Base-by-base conservation (phyloP, 1,140 invertebrate genomes). In the Chironomus striatipennis region DNA sequence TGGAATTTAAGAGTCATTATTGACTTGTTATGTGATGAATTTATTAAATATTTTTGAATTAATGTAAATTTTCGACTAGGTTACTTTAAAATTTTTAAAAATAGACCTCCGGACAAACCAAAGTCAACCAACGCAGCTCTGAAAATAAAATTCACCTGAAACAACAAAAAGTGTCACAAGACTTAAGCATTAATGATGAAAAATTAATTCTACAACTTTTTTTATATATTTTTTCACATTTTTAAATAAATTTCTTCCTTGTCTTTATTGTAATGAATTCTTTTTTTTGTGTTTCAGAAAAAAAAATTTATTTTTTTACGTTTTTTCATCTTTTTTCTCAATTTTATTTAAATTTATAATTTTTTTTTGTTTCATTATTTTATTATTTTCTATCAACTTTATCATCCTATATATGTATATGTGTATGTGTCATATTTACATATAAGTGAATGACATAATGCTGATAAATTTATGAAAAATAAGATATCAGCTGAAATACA, bases 371-470 rank as follows among this genome's bases (percentile, higher is more conserved):
- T n/a, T 57, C 47, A 57, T 34, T 34, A 57, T n/a, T 57, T 57
- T 5, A 57, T 57, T 15, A 57, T 57, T 57, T n/a, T 57, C n/a
- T 57, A 12, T 57, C 47, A 57, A n/a, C 47, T 5, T 47, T 47
- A 47, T 57, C 47, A 34, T 34, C 47, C 47, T 57, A 57, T 57
- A 57, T 57, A 15, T 47, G 43, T 47, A 47, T 57, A 47, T 47
- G 43, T 47, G 47, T n/a, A 57, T 57, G 8, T 57, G 24, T 57
- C 12, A 57, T 57, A 57, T 57, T 57, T 57, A 57, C 47, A 57
- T 57, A 57, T 57, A 57, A 57, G 47, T 57, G 47, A 57, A 57
- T 57, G 47, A 57, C 47, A 57, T 57, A 15, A 57, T 57, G 47
- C n/a, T 57, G 47, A 57, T 57, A 57, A 57, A 57, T 57, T 57